Evolutionary conservation across 2,113 vertebrate species (phyloP).

Genomic region (Vombatus ursinus): DNA sequence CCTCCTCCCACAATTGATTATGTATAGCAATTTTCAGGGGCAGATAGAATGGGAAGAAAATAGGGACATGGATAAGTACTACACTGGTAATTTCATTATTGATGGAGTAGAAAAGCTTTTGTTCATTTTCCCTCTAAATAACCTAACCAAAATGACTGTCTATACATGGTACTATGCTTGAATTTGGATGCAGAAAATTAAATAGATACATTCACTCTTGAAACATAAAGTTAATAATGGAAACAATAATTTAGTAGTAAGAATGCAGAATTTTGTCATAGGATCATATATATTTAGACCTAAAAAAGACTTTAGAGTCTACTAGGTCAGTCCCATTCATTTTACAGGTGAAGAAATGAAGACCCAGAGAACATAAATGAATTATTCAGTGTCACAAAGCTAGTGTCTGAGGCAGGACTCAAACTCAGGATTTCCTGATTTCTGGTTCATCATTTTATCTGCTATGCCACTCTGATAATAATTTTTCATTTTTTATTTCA

Average conservation of each 20-base stretch:
- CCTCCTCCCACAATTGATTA: neutral
- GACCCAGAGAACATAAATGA: neutral
- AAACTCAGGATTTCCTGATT: neutral
- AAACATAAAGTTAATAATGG: neutral
- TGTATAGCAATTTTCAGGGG: neutral
- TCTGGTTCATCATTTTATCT: neutral
- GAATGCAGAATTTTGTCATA: neutral
- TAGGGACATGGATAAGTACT: neutral
- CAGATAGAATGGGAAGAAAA: neutral
- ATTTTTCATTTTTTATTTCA: neutral
- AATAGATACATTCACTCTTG: neutral
- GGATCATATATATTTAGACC: neutral
- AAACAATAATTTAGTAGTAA: neutral
- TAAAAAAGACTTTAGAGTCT: neutral
- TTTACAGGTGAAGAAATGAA: neutral
- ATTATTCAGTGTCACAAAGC: neutral
- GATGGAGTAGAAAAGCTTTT: neutral
- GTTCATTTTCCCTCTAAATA: neutral
- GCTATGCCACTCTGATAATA: neutral
- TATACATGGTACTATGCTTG: neutral
- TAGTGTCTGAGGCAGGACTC: neutral
- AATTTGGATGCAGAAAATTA: neutral
- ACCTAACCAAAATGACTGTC: neutral
- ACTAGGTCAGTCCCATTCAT: neutral
- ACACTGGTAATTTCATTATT: neutral